These are phyloP conservation scores for Machimus rusticus DNA, from an alignment of 2,888 invertebrate genomes.

Conservation along the genomic window DNA sequence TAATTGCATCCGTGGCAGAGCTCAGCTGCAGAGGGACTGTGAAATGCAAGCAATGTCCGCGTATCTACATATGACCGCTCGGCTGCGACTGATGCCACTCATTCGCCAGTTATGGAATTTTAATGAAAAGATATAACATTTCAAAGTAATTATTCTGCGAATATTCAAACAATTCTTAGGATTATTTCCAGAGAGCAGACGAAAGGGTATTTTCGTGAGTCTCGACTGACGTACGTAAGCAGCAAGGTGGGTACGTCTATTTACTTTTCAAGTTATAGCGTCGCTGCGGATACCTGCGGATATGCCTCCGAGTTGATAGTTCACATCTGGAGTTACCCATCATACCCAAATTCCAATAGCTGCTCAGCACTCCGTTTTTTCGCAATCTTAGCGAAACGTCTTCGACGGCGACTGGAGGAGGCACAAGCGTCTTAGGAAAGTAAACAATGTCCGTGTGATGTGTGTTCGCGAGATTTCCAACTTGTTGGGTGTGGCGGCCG, in stretches of 20 bases:
- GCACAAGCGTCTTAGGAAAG: constrained; percentile 7
- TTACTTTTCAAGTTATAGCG: background rate
- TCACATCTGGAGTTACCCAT: background rate
- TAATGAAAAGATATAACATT: constrained; percentile 26
- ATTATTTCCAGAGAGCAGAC: background rate
- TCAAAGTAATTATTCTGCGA: constrained; percentile 23
- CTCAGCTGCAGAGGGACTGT: background rate
- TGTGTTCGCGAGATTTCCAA: constrained; percentile 34
- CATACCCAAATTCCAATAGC: background rate
- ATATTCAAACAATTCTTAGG: constrained; percentile 13
- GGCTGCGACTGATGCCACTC: background rate
- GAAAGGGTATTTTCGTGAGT: background rate
- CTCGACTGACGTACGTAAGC: background rate
- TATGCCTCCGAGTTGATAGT: background rate
- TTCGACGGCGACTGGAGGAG: background rate
- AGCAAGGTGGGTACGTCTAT: background rate
- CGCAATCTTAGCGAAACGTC: background rate
- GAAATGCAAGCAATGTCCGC: background rate
- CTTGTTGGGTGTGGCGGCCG: constrained; percentile 43
- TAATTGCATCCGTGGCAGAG: constrained; percentile 1
- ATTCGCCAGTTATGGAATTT: constrained; percentile 17
- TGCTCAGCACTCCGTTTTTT: background rate
- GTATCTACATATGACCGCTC: background rate
- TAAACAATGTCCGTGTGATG: background rate
- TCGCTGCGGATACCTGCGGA: background rate